Base-by-base conservation (phyloP, 2,797 vertebrate genomes). In the Phylloscopus collybita region DNA sequence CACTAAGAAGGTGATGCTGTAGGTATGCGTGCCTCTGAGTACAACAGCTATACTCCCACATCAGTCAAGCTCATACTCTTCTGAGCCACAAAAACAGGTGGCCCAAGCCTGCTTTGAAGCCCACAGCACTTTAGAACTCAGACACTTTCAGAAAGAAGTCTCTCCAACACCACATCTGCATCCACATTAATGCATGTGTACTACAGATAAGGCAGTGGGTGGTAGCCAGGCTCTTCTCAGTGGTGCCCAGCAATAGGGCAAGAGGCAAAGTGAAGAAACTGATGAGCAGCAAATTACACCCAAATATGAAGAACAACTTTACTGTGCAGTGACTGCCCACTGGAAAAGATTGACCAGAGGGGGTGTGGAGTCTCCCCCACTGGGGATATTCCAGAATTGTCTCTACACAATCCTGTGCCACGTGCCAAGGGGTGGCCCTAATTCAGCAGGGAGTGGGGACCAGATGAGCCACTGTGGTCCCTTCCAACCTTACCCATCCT, bases 1-100 rank as follows among this genome's bases (percentile, higher is more conserved):
- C 53, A 19, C 21, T 70, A 30, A 65, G 60, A 15, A 15, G 19
- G 30, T 3, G 4, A 44, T 20, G 16, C 23, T 50, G 16, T 9
- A 79, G 36, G 11, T 19, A 2, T 5, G 20, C 2, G 5, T 1
- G 1, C 10, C 32, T 45, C 50, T 7, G 0, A 50, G 32, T 11
- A 21, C 16, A 15, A 5, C 21, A 22, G 29, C 6, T 16, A 17
- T 4, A 4, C 9, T 47, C 30, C 47, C 34, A 42, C 10, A 49
- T 3, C 54, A 45, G 50, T 15, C 20, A 69, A 71, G 5, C 11
- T n/a, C 47, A 21, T 17, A 17, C 38, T 14, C 25, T 80, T 51
- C 47, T 54, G 26, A 71, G 53, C 17, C 32, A 64, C 51, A 40
- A 40, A 53, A 59, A 4, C 26, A 30, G 38, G 20, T 47, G 9